phyloP scores from a whole-genome alignment of 2,797 vertebrate genomes.

The Ataeniobius toweri region DNA sequence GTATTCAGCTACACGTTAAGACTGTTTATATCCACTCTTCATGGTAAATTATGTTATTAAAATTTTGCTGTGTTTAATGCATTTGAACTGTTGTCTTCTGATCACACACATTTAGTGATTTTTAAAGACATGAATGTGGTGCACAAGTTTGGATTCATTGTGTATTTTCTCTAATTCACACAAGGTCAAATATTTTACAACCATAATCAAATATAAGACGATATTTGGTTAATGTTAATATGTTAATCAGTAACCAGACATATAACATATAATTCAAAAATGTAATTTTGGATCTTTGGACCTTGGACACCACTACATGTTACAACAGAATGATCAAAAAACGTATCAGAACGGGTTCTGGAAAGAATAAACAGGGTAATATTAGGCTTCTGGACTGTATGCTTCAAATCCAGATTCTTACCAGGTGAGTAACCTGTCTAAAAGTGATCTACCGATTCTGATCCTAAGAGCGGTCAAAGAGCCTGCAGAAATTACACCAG shows the following conservation, averaged over 20 bases:
- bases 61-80: not conserved
- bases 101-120: not conserved
- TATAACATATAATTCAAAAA: too few relatives aligned
- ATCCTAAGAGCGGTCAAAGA: too few relatives aligned
- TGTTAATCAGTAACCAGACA: not conserved
- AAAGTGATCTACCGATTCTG: not conserved
- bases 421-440: not conserved
- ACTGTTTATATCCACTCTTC: not conserved
- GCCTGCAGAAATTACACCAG: not conserved
- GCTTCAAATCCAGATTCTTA: not conserved
- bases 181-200: not conserved
- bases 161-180: not conserved
- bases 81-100: not conserved
- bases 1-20: not conserved
- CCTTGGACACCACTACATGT: not conserved
- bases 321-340: not conserved
- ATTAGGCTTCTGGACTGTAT: not conserved
- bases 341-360: not conserved
- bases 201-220: not conserved
- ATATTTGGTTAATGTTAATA: not conserved
- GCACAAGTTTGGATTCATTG: not conserved
- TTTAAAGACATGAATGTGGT: not conserved
- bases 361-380: not conserved
- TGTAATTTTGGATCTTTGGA: not conserved
- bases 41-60: not conserved